A percentile compares a stretch with the other conserved stretches of the same genome.
Conservation (phyloP, 2,888 invertebrate genomes). For the Rhabditoides inermis region DNA sequence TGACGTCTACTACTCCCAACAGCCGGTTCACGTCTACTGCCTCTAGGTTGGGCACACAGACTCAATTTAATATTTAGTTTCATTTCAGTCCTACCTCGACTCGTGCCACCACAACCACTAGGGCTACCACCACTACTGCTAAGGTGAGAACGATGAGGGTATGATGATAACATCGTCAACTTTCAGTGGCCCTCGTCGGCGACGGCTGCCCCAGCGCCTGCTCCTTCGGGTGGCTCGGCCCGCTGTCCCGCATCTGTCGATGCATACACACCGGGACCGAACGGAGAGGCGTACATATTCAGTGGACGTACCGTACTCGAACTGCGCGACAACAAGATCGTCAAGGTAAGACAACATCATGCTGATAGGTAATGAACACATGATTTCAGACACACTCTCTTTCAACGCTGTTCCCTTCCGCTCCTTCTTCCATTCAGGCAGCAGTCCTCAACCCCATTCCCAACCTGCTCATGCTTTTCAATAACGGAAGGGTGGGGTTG, state of each 20-base stretch:
- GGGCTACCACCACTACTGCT: conserved; percentile 9
- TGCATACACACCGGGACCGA: conserved; percentile 31
- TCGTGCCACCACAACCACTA: conserved; percentile 1
- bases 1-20: too few relatives aligned
- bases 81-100: too few relatives aligned
- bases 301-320: conserved; percentile 36
- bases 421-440: conserved; percentile 23
- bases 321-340: conserved; percentile 22
- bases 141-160: too few relatives aligned
- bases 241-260: conserved; percentile 26
- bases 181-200: too few relatives aligned
- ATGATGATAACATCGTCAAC: too few relatives aligned
- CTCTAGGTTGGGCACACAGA: too few relatives aligned
- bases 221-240: neutral
- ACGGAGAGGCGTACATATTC: conserved; percentile 43
- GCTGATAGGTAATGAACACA: neutral
- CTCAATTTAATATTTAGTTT: too few relatives aligned
- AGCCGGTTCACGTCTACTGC: too few relatives aligned
- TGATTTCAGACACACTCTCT: conserved; percentile 17
- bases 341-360: conserved; percentile 11
- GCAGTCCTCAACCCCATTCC: conserved; percentile 31
- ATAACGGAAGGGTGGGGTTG: conserved; percentile 31
- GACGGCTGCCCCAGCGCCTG: neutral
- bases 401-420: conserved; percentile 27
- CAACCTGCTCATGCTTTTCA: conserved; percentile 36